A percentile compares a stretch with the other conserved stretches of the same genome.
Conservation (phyloP, 1,140 invertebrate genomes). For the Agrilus planipennis region DNA sequence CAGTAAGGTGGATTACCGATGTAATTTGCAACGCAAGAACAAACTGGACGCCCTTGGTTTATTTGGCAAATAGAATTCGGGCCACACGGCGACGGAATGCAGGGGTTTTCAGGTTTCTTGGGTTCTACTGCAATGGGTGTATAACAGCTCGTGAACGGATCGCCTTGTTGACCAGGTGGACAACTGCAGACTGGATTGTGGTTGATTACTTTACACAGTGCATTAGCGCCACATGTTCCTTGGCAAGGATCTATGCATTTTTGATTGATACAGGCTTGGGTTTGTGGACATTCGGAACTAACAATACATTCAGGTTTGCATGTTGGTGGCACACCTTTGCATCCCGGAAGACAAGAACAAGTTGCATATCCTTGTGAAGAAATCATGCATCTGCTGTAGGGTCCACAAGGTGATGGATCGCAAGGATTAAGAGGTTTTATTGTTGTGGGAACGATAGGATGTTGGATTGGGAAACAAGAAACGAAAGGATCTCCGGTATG, state of each 20-base stretch:
- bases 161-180: constrained; percentile 56
- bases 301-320: constrained; percentile 71
- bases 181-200: constrained; percentile 76
- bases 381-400: constrained; percentile 62
- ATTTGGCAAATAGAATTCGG: constrained; percentile 76
- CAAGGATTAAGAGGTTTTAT: constrained; percentile 39
- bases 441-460: constrained; percentile 32
- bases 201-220: constrained; percentile 63
- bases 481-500: constrained; percentile 69
- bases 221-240: constrained; percentile 62
- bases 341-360: constrained; percentile 69
- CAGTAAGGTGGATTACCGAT: constrained; percentile 61
- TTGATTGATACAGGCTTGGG: constrained; percentile 64
- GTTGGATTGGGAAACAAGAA: constrained; percentile 47
- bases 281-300: constrained; percentile 66
- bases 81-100: constrained; percentile 69
- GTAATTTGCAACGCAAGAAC: constrained; percentile 64
- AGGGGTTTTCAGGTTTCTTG: constrained; percentile 48
- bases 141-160: constrained; percentile 67
- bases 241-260: constrained; percentile 67
- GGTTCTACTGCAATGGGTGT: constrained; percentile 34
- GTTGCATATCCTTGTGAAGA: constrained; percentile 57
- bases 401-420: constrained; percentile 66
- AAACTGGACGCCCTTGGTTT: constrained; percentile 61
- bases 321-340: constrained; percentile 62